Base-by-base conservation (phyloP, 2,797 vertebrate genomes). In the Gastrophryne carolinensis region DNA sequence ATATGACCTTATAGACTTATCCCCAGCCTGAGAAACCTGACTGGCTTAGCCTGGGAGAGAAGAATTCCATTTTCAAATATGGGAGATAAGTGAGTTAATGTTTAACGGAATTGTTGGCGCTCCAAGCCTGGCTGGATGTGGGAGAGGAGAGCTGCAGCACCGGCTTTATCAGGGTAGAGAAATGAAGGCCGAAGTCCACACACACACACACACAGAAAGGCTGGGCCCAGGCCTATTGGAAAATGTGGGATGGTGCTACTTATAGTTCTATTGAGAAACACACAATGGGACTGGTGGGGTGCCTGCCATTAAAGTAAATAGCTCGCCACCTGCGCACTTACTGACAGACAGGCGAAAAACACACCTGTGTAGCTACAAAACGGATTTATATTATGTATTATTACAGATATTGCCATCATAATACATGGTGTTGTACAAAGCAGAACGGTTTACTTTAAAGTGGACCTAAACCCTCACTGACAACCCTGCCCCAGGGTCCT, bases 111-210 rank as follows among this genome's bases (percentile, higher is more conserved):
- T 2, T 32, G 5, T 21, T 47, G 44, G 17, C 24, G 23, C 2
- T 13, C 17, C 6, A 9, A 17, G 30, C 4, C 19, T 6, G 5
- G 23, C 19, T 41, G 6, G 15, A 1, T 15, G 32, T 17, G 21
- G 44, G 44, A 52, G 56, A 29, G 10, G 34, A 9, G 29, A 11
- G 49, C 27, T 2, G 34, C n/a, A 21, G 60, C n/a, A 32, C 47
- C 19, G n/a, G 44, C 5, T 56, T 68, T 68, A 29, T 29, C 50
- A 12, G 65, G 1, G 35, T 44, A 73, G 41, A 24, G 32, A 65
- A 35, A 34, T 24, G 65, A 27, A 57, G 72, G 61, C 24, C 17
- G 54, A 57, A 73, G 72, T 65, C 50, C 19, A 41, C 21, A 65
- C n/a, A 5, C 49, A 32, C 3, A n/a, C n/a, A n/a, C n/a, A n/a